Percentiles rank a stretch among this genome's conserved stretches.
Conservation (phyloP, 2,797 vertebrate genomes). For the Macroramphosus scolopax region DNA sequence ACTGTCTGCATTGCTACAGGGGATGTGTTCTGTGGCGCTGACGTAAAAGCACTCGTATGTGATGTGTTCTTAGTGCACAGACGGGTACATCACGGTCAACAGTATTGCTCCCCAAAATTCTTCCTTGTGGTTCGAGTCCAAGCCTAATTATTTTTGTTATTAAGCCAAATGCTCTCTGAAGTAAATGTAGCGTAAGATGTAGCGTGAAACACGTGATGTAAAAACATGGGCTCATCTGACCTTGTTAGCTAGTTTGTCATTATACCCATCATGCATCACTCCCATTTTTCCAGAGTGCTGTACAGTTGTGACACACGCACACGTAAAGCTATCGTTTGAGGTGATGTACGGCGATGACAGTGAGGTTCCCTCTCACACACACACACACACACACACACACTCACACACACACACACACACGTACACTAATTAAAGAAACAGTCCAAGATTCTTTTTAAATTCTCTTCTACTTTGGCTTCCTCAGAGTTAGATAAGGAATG, state of each 20-base stretch:
- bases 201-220: slow-evolving; percentile 39
- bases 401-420: slow-evolving; percentile 12
- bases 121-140: slow-evolving; percentile 35
- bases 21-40: slow-evolving; percentile 42
- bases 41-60: slow-evolving; percentile 29
- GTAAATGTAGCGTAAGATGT: slow-evolving; percentile 44
- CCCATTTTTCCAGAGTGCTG: slow-evolving; percentile 53
- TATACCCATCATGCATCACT: slow-evolving; percentile 53
- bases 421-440: slow-evolving; percentile 38
- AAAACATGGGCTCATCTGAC: slow-evolving; percentile 31
- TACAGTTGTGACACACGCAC: slow-evolving; percentile 58
- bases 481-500: slow-evolving; percentile 6
- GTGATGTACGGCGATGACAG: slow-evolving; percentile 51
- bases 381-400: slow-evolving; percentile 20
- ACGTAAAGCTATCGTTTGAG: slow-evolving; percentile 63
- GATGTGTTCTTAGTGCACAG: slow-evolving; percentile 37
- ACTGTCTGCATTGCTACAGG: slow-evolving; percentile 52
- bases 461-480: slow-evolving; percentile 6
- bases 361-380: slow-evolving; percentile 30
- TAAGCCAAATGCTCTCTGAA: slow-evolving; percentile 35
- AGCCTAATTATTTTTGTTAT: slow-evolving; percentile 31
- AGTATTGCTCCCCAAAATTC: slow-evolving; percentile 68
- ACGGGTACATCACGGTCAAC: slow-evolving; percentile 37
- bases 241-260: slow-evolving; percentile 35
- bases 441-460: slow-evolving; percentile 17